These are phyloP conservation scores for Phaenicophaeus curvirostris DNA, from an alignment of 2,797 vertebrate species.

Conservation along the genomic window DNA sequence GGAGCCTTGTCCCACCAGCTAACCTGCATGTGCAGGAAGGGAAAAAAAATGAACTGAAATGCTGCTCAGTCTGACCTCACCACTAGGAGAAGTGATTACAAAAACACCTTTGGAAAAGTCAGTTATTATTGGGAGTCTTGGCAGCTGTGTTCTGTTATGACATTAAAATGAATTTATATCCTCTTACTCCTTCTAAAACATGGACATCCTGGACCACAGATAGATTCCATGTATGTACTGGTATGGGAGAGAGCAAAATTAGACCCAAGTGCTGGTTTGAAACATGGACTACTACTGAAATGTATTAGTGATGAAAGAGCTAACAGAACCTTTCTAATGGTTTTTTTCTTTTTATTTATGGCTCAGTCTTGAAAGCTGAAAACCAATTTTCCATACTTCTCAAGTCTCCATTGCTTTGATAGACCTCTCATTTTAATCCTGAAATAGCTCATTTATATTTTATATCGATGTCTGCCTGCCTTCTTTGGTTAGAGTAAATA, in stretches of 20 bases:
- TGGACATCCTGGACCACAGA: not conserved
- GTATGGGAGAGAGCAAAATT: not conserved
- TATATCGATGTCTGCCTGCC: not conserved
- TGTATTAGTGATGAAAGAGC: not conserved
- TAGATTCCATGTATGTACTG: not conserved
- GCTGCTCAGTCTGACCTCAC: not conserved
- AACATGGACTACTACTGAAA: not conserved
- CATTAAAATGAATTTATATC: not conserved
- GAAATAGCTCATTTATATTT: not conserved
- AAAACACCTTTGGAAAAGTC: not conserved
- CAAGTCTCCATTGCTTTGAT: not conserved
- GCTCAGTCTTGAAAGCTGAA: not conserved
- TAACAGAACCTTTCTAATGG: not conserved
- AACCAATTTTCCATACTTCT: not conserved
- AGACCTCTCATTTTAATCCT: not conserved
- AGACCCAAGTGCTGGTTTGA: not conserved
- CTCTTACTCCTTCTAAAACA: not conserved
- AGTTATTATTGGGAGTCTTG: not conserved
- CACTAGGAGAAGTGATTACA: not conserved
- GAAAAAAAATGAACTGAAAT: not conserved
- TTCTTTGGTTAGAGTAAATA: conserved; percentile 20
- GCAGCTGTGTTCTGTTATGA: not conserved
- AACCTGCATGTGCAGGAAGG: not conserved
- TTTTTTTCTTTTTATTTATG: conserved; percentile 11
- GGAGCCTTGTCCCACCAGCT: not conserved